These are phyloP conservation scores for Prorops nasuta DNA, from an alignment of 1,140 invertebrate genomes.

Conservation along the genomic window DNA sequence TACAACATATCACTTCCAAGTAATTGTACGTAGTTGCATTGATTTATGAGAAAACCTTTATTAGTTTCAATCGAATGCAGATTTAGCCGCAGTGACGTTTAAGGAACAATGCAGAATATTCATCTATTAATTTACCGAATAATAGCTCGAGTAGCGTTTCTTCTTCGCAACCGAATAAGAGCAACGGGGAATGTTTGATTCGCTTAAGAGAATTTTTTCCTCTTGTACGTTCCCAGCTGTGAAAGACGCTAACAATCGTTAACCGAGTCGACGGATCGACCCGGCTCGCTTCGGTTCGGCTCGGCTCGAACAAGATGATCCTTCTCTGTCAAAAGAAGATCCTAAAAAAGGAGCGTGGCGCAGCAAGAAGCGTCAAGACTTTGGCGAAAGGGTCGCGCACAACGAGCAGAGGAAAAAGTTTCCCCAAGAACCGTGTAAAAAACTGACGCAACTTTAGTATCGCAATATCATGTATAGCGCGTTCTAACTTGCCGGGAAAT, in stretches of 20 bases:
- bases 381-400: not conserved
- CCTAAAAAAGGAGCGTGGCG: not conserved
- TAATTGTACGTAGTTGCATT: no score
- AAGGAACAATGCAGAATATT: no score
- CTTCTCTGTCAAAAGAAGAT: not conserved
- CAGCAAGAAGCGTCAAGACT: not conserved
- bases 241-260: not conserved
- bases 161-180: no score
- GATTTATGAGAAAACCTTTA: no score
- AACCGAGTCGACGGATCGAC: not conserved
- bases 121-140: no score
- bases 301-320: not conserved
- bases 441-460: not conserved
- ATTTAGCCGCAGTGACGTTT: no score
- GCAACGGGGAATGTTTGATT: no score
- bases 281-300: not conserved
- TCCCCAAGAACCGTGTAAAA: not conserved
- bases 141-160: no score
- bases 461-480: not conserved
- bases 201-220: no score
- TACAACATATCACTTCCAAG: no score
- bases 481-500: not conserved
- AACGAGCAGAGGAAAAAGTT: not conserved
- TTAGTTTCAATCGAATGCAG: no score
- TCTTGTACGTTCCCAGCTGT: no score